These are phyloP conservation scores for Xylocampa areola DNA, from an alignment of 2,888 invertebrate genomes.

Conservation along the genomic window DNA sequence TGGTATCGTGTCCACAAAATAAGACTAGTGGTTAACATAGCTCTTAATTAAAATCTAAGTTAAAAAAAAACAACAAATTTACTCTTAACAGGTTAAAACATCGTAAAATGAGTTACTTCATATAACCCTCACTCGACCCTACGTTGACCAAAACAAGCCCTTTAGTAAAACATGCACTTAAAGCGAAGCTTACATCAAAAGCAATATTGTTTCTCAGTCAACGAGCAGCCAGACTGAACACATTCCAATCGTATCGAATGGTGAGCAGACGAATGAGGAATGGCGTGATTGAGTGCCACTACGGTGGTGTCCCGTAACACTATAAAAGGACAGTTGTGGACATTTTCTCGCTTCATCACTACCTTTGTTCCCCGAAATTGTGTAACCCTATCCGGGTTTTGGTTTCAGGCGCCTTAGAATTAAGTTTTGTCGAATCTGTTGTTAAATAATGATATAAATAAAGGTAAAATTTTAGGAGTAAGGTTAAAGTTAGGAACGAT, in stretches of 20 bases:
- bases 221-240: conserved; percentile 24
- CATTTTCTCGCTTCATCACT: conserved; percentile 29
- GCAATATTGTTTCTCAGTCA: conserved; percentile 25
- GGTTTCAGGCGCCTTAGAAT: neutral
- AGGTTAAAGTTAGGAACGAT: neutral
- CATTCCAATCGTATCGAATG: conserved; percentile 30
- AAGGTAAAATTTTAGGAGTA: neutral
- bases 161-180: conserved; percentile 1
- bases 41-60: too few species aligned
- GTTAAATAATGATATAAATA: too few species aligned
- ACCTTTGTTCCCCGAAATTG: conserved; percentile 26
- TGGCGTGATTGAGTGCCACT: conserved; percentile 44
- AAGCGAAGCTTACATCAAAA: conserved; percentile 23
- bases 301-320: conserved; percentile 23
- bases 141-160: neutral
- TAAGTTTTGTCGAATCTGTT: neutral
- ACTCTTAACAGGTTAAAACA: too few species aligned
- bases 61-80: too few species aligned
- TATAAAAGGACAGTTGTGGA: conserved; percentile 38
- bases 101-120: too few species aligned
- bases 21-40: too few species aligned
- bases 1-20: too few species aligned
- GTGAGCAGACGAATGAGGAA: conserved; percentile 43
- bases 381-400: conserved; percentile 11
- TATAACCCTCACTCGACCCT: too few species aligned